Evolutionary conservation across 2,797 vertebrate species (phyloP).

Genomic region (Micromesistius poutassou): DNA sequence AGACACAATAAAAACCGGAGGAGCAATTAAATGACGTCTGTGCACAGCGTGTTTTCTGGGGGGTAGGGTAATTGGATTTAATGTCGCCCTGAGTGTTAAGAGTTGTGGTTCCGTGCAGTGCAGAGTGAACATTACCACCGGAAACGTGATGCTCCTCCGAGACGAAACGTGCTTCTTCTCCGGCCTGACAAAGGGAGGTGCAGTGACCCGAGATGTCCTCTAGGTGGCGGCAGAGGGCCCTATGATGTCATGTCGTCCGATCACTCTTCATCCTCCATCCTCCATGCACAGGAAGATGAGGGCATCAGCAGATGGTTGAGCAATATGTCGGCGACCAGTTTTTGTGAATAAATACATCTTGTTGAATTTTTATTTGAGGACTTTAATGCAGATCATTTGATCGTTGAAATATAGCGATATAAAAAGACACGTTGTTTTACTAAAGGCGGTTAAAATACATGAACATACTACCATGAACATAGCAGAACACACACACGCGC

Average conservation of each 20-base stretch:
- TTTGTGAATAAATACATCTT: not conserved
- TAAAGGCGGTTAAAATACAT: not conserved
- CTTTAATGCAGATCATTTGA: not conserved
- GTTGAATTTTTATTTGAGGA: not conserved
- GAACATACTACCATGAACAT: not conserved
- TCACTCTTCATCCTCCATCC: not conserved
- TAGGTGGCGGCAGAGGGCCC: slow-evolving; percentile 60
- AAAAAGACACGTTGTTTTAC: not conserved
- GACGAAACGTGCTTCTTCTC: not conserved
- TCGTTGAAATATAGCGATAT: not conserved
- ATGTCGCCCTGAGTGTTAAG: not conserved
- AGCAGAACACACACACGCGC: not conserved
- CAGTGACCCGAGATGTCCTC: slow-evolving; percentile 42
- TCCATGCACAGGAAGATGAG: not conserved
- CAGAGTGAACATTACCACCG: not conserved
- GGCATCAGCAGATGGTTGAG: not conserved
- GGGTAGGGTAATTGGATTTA: slow-evolving; percentile 15
- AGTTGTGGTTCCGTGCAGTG: not conserved
- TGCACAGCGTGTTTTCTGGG: not conserved
- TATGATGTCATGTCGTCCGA: slow-evolving; percentile 59
- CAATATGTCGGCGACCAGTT: not conserved
- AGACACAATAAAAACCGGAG: slow-evolving; percentile 59
- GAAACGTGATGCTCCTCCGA: not conserved
- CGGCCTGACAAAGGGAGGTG: slow-evolving; percentile 46
- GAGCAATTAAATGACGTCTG: slow-evolving; percentile 9